phyloP scores from a whole-genome alignment of 2,888 invertebrate genomes.

The Torymus auratus region DNA sequence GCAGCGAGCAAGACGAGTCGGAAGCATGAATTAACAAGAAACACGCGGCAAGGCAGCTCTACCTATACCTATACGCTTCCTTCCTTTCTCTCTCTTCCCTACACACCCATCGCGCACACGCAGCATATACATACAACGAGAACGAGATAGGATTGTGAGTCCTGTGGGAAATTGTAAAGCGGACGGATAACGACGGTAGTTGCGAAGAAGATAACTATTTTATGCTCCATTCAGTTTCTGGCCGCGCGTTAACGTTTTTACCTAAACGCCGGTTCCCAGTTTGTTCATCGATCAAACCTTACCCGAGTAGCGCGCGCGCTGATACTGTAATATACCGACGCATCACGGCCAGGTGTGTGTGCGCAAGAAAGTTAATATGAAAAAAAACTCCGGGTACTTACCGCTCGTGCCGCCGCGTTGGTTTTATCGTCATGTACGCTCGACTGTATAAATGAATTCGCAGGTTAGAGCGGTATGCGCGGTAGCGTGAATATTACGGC shows the following conservation, averaged over 20 bases:
- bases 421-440: conserved; percentile 33
- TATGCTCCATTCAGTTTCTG: conserved; percentile 63
- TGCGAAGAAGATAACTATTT: conserved; percentile 67
- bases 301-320: not conserved
- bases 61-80: too few relatives aligned
- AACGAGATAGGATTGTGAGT: conserved; percentile 61
- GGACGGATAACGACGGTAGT: conserved; percentile 62
- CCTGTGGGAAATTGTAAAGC: conserved; percentile 65
- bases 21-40: conserved; percentile 41
- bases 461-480: too few relatives aligned
- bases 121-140: conserved; percentile 30
- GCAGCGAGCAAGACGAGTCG: not conserved
- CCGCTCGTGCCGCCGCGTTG: not conserved
- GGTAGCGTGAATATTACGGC: too few relatives aligned
- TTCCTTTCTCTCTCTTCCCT: too few relatives aligned
- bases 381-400: not conserved
- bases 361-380: conserved; percentile 42
- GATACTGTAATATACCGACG: too few relatives aligned
- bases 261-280: conserved; percentile 56
- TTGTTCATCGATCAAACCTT: conserved; percentile 51
- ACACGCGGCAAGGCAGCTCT: not conserved
- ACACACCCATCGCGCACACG: not conserved
- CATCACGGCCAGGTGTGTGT: not conserved
- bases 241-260: conserved; percentile 63
- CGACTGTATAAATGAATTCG: conserved; percentile 38